phyloP scores from a whole-genome alignment of 2,888 invertebrate genomes.

The Andricus curvator region DNA sequence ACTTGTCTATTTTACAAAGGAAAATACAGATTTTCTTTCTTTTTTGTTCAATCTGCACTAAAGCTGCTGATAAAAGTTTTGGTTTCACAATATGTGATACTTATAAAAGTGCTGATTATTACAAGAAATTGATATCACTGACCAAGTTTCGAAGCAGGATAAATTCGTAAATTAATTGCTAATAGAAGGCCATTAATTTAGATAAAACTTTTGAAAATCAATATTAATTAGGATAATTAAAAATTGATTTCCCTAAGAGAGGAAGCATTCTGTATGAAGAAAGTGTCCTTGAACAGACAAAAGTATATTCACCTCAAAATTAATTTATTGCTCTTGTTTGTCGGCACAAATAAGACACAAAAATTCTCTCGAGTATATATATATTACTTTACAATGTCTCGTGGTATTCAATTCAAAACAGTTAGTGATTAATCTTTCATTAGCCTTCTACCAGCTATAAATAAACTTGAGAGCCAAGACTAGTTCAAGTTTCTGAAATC shows the following conservation, averaged over 20 bases:
- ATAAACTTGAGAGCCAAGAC: not conserved
- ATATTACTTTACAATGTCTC: not conserved
- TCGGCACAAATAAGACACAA: not conserved
- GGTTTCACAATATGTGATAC: not conserved
- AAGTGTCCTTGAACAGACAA: no score
- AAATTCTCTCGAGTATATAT: not conserved
- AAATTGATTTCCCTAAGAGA: no score
- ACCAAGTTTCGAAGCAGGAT: not conserved
- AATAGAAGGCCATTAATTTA: not conserved
- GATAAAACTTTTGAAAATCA: not conserved
- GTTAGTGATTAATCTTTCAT: constrained; percentile 13
- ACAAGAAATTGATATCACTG: not conserved
- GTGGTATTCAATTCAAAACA: not conserved
- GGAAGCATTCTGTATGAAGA: no score
- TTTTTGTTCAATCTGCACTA: not conserved
- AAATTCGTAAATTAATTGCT: not conserved
- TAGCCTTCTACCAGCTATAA: not conserved
- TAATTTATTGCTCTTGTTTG: not conserved
- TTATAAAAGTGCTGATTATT: not conserved
- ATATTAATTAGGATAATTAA: not conserved
- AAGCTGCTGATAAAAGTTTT: not conserved
- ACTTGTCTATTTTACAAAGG: not conserved
- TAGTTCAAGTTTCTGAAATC: not conserved
- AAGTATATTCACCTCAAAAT: not conserved
- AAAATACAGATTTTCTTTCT: not conserved